Base-by-base conservation (phyloP, 2,113 vertebrate genomes). In the Microtus montanus region DNA sequence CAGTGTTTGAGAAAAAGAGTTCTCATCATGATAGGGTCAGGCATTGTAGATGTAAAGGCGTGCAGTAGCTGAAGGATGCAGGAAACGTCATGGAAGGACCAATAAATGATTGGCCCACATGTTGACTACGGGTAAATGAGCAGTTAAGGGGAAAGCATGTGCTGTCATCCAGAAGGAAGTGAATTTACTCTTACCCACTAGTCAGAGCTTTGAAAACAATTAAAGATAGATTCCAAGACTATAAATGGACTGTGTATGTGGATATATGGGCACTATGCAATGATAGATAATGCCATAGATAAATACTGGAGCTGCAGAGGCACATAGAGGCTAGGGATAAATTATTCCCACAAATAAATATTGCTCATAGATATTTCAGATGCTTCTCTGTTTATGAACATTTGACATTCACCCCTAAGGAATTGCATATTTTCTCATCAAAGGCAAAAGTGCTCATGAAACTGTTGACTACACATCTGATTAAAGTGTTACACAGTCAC, bases 341-440 rank as follows among this genome's bases (percentile, higher is more conserved):
- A 97, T 97, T 96, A 95, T 95, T 96, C 92, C 96, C 96, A 97
- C 98, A 97, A 98, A 98, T 98, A 98, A 98, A 97, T 97, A 87
- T 96, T 90, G 74, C 93, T 96, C 87, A 75, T 94, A 96, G 96
- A 96, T 96, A 95, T 95, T 96, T 98, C 95, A 26, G 52, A 92
- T 96, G 96, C 70, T 87, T 91, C 85, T 90, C 92, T 95, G 75
- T 97, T 95, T 97, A 96, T 96, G 96, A 98, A 96, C 97, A 94
- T 98, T 98, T 97, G 96, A 97, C 95, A 93, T 90, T 90, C 47
- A 83, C 47, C 92, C 97, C 96, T 92, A 92, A 98, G 97, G 95
- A 98, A 97, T 26, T 66, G 87, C 84, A 22, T 85, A 94, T 94
- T 93, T 96, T 74, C 94, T 98, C 94, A 95, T 95, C 95, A 95